These are phyloP conservation scores for Ceraclea dissimilis DNA, from an alignment of 2,888 invertebrate species.

Conservation along the genomic window DNA sequence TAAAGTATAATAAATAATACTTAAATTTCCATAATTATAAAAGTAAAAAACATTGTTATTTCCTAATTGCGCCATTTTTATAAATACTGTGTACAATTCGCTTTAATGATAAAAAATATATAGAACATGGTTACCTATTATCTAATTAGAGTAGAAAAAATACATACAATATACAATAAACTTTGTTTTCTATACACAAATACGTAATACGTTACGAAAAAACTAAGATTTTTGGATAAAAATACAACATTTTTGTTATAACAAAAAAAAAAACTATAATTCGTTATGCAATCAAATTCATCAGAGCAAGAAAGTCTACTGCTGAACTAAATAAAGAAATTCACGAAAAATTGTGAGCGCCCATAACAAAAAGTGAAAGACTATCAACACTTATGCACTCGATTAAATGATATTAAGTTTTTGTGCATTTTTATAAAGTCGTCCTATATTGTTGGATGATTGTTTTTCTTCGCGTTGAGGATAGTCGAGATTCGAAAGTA, in stretches of 20 bases:
- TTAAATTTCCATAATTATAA: no score
- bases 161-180: no score
- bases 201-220: no score
- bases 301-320: neutral
- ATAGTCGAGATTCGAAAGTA: neutral
- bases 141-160: no score
- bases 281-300: neutral
- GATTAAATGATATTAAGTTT: neutral
- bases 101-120: no score
- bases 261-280: neutral
- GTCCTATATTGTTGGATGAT: neutral
- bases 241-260: neutral
- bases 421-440: neutral
- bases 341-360: neutral
- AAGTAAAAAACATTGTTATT: no score
- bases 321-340: neutral
- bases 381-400: neutral
- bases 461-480: neutral
- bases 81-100: no score
- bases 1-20: no score
- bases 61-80: no score
- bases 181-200: no score
- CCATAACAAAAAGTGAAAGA: neutral
- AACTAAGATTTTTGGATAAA: neutral
- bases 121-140: no score